phyloP scores from a whole-genome alignment of 2,113 vertebrate genomes.

The Peromyscus californicus region DNA sequence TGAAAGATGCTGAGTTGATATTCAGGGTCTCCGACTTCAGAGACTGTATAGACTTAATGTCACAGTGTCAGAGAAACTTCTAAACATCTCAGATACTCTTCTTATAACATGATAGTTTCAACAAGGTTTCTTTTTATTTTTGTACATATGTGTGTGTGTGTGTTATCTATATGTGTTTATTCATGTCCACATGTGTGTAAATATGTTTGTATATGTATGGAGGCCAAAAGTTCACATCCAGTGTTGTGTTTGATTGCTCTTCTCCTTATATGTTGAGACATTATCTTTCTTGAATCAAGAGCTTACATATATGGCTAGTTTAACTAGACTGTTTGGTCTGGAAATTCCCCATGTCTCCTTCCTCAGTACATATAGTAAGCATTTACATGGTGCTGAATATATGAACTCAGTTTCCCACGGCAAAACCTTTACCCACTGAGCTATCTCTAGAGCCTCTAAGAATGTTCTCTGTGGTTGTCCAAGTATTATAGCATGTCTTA shows the following conservation, averaged over 20 bases:
- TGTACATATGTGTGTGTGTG: too few species aligned
- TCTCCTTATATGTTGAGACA: not conserved
- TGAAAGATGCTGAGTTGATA: not conserved
- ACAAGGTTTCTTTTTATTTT: not conserved
- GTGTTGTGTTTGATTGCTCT: not conserved
- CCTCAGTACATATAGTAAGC: not conserved
- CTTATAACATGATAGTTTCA: conserved; percentile 21
- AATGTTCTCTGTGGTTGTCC: conserved; percentile 11
- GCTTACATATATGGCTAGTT: not conserved
- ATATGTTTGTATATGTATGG: not conserved
- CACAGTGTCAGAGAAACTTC: not conserved
- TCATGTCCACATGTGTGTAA: not conserved
- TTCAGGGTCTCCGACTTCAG: not conserved
- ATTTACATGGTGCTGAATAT: not conserved
- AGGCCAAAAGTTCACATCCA: not conserved
- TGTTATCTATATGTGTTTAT: too few species aligned
- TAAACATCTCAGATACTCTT: conserved; percentile 32
- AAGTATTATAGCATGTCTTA: not conserved
- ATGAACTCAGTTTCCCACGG: not conserved
- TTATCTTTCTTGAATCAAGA: not conserved
- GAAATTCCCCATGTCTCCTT: not conserved
- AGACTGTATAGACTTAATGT: not conserved
- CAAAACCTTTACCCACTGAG: not conserved
- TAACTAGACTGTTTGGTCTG: not conserved
- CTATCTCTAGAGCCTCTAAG: not conserved